Evolutionary conservation across 2,888 invertebrate species (phyloP).

Genomic region (Sinopyrophorus schimmeli): DNA sequence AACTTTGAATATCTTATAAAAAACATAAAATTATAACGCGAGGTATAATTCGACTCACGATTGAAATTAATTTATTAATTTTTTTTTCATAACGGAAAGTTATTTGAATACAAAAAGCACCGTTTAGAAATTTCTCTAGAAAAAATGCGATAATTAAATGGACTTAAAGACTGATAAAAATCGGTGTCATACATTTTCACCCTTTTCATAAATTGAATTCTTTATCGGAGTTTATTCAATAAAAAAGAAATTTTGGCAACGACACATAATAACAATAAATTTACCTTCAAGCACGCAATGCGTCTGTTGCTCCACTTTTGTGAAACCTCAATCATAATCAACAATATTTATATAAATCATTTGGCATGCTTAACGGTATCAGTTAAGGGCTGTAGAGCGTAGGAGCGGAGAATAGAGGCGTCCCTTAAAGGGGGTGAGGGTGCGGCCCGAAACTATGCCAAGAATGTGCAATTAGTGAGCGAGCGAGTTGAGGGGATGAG

Average conservation of each 20-base stretch:
- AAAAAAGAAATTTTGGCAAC: constrained; percentile 4
- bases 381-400: constrained; percentile 30
- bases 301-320: constrained; percentile 13
- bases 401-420: constrained; percentile 31
- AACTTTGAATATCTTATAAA: too few relatives aligned
- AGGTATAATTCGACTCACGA: too few relatives aligned
- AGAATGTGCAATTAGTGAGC: constrained; percentile 96
- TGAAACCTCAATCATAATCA: constrained; percentile 22
- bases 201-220: too few relatives aligned
- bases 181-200: too few relatives aligned
- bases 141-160: too few relatives aligned
- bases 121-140: too few relatives aligned
- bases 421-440: constrained; percentile 56
- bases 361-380: constrained; percentile 30
- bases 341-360: constrained; percentile 33
- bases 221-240: too few relatives aligned
- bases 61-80: too few relatives aligned
- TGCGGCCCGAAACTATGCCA: constrained; percentile 89
- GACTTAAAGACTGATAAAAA: too few relatives aligned
- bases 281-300: constrained; percentile 9
- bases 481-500: constrained; percentile 56
- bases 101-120: too few relatives aligned
- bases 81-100: too few relatives aligned
- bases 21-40: too few relatives aligned
- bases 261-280: constrained; percentile 10